Conservation (phyloP, 2,888 invertebrate genomes). For the Marasmarcha lunaedactyla region DNA sequence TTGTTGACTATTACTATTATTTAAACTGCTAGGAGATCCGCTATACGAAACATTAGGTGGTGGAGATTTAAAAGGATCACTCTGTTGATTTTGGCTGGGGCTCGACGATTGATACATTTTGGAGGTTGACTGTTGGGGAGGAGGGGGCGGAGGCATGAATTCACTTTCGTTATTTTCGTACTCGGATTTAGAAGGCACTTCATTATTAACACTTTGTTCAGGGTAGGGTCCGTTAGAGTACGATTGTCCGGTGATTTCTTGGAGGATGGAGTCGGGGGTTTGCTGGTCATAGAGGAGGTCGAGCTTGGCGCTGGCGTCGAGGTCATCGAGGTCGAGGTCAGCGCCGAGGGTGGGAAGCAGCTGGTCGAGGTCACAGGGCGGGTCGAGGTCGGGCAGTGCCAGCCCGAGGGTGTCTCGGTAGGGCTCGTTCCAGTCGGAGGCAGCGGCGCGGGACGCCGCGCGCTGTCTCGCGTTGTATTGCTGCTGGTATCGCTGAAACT, state of each 20-base stretch:
- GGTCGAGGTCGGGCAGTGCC: conserved; percentile 35
- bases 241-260: conserved; percentile 39
- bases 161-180: conserved; percentile 22
- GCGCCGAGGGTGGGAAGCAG: conserved; percentile 73
- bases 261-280: conserved; percentile 30
- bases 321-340: conserved; percentile 67
- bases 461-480: conserved; percentile 73
- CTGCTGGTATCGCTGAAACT: conserved; percentile 74
- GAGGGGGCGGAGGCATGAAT: conserved; percentile 49
- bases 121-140: conserved; percentile 33
- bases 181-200: conserved; percentile 23
- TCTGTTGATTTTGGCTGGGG: conserved; percentile 4
- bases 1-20: background rate
- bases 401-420: conserved; percentile 52
- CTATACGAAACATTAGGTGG: conserved; percentile 24
- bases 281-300: conserved; percentile 36
- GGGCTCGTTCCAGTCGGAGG: conserved; percentile 61
- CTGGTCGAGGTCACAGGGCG: conserved; percentile 72
- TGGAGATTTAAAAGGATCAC: conserved; percentile 25
- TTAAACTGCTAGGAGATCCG: conserved; percentile 16
- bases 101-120: conserved; percentile 13
- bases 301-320: conserved; percentile 44
- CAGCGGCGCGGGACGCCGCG: conserved; percentile 42
- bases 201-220: conserved; percentile 18
- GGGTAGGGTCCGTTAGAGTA: conserved; percentile 27